Evolutionary conservation across 37 sponge, comb jelly and placozoan genomes (phyloP), one percentile per base, ranked within the genome.

Genomic region (Axinella damicornis): DNA sequence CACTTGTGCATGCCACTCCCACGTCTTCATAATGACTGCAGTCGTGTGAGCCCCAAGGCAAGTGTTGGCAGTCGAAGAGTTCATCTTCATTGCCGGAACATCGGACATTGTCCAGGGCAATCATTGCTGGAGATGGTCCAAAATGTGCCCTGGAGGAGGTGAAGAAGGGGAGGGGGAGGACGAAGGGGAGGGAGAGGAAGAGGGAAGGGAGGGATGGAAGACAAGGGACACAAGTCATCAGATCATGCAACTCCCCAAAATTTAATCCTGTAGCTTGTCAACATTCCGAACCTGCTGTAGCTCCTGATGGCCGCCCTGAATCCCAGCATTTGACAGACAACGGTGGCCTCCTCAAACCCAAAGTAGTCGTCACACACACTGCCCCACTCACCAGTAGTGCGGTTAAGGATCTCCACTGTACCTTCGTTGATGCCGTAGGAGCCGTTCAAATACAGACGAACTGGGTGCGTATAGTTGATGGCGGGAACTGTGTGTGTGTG

Each of bases 321-420:
- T 22, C 86, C 86, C 32, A 86, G 79, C 86, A 78, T 77, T 31
- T 62, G 24, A 37, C 84, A 83, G 63, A 81, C 88, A 11, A 87
- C 88, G 27, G 0, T 27, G 32, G 88, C 88, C 24, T 68, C 82
- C 0, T 24, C 57, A 40, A 37, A 71, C 52, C 75, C 83, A 82
- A 82, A 87, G 75, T 27, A 68, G 41, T 69, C 79, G 53, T 85
- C 78, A 77, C 86, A 85, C 36, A 85, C 80, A 0, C 60, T 56
- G 35, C 86, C 86, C 86, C 86, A 85, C 13, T 55, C 39, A 14
- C 71, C 71, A 46, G 46, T 46, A 9, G 6, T 46, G 59, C 63
- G 65, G 69, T 85, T 41, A 74, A 72, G 24, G 30, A 87, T 41
- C 82, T 87, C 73, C 38, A 87, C 73, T 33, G 67, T 79, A 0